These are phyloP conservation scores for Neocrepidodera transversa DNA, from an alignment of 2,888 invertebrate species.

Conservation along the genomic window DNA sequence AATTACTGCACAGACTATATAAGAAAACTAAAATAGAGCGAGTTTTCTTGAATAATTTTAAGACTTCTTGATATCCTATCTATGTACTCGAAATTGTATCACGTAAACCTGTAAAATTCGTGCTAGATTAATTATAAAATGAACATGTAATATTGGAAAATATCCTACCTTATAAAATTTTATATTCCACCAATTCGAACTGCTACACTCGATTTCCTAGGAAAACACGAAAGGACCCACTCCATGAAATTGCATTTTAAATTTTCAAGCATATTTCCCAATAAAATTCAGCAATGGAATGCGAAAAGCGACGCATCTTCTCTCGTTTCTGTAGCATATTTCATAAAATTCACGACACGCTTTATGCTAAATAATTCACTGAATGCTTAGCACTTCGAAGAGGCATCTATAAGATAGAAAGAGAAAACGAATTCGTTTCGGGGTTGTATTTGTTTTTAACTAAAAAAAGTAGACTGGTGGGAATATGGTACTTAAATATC, in stretches of 20 bases:
- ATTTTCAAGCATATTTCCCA: constrained; percentile 30
- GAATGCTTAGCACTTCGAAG: constrained; percentile 34
- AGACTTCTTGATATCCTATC: no score
- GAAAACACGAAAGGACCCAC: constrained; percentile 6
- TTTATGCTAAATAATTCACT: constrained; percentile 36
- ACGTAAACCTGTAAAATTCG: no score
- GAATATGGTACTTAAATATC: no score
- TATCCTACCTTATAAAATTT: no score
- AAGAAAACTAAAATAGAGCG: no score
- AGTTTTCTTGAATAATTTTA: no score
- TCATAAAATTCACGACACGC: constrained; percentile 36
- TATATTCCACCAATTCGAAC: background rate
- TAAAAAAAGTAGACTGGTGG: no score
- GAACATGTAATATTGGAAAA: no score
- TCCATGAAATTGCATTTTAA: constrained; percentile 30
- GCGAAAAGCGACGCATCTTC: constrained; percentile 28
- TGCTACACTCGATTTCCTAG: constrained; percentile 1
- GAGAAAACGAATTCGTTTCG: constrained; percentile 23
- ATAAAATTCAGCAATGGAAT: constrained; percentile 32
- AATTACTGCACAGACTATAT: no score
- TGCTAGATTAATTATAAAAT: no score
- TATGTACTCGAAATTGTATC: no score
- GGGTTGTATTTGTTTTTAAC: background rate
- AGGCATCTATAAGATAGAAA: constrained; percentile 30
- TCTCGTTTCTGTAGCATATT: constrained; percentile 31